Evolutionary conservation across 2,888 invertebrate species (phyloP), one percentile per base, ranked within the genome.

Genomic region (Parascotia fuliginaria): DNA sequence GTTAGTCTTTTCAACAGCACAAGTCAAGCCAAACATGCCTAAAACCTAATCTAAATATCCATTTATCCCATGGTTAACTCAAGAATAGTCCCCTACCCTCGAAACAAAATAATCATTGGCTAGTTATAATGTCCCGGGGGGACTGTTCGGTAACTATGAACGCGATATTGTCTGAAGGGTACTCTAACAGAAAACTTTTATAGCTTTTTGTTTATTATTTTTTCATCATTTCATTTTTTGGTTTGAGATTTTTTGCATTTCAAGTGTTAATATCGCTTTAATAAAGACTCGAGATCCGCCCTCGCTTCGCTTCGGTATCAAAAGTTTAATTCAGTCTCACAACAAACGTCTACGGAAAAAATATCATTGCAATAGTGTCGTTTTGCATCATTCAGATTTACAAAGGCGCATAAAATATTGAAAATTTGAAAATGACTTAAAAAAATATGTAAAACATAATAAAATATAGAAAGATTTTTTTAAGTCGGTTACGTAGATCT

Each of bases 91-190:
- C 68, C 66, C 27, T 46, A 44, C 51, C 41, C 11, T 42, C 58
- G 69, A 73, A 73, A 76, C 83, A 83, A 87, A 89, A 90, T 90
- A 89, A 91, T 91, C 89, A 91, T 90, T 84, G 90, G 88, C 85
- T 80, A 89, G 85, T 89, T 84, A 86, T 78, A 85, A 79, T 72
- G 78, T 77, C 83, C 89, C 75, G 77, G 51, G 85, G 90, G 89
- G 80, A 83, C 78, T 80, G 81, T 85, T 83, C 79, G 72, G 70
- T 77, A 79, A 84, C 83, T 83, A 81, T 82, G 82, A 85, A 82
- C 80, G 85, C 79, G 87, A 86, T 87, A 86, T 83, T 77, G 82
- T 75, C 67, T 72, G 73, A 75, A 75, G 77, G 75, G 75, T 62
- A 70, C 76, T 65, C 70, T 64, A 69, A 60, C 64, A 62, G 63